Conservation (phyloP, 2,113 vertebrate species). For the Sylvilagus bachmani region DNA sequence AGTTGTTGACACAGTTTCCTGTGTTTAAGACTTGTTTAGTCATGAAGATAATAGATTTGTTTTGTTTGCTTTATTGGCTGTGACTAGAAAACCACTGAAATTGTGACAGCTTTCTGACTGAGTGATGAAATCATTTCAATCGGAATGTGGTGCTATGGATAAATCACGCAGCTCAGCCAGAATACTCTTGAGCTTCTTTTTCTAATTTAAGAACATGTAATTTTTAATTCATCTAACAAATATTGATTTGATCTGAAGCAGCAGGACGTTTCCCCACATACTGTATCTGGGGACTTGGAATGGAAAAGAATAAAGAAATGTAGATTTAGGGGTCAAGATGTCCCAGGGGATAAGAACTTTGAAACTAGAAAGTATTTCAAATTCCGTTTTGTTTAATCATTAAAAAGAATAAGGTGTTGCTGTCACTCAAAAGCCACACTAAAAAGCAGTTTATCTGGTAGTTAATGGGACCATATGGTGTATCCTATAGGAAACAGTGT, state of each 20-base stretch:
- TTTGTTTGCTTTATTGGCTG: constrained; percentile 64
- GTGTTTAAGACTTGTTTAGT: constrained; percentile 64
- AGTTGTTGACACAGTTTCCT: constrained; percentile 52
- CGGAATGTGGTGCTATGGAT: constrained; percentile 47
- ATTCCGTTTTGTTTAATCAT: constrained; percentile 31
- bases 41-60: constrained; percentile 18
- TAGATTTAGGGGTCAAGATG: neutral
- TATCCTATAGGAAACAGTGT: neutral
- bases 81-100: constrained; percentile 76
- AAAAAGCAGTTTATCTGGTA: constrained; percentile 13
- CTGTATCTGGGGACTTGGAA: constrained; percentile 20
- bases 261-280: constrained; percentile 1
- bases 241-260: constrained; percentile 51
- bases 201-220: constrained; percentile 24
- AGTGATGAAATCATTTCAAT: constrained; percentile 69
- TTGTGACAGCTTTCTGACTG: constrained; percentile 54
- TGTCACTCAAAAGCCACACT: constrained; percentile 37
- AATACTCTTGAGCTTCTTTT: constrained; percentile 55
- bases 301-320: neutral
- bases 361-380: constrained; percentile 18
- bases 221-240: constrained; percentile 59
- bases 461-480: neutral
- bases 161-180: constrained; percentile 57
- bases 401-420: constrained; percentile 41
- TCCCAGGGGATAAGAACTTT: neutral